Evolutionary conservation across 2,888 invertebrate species (phyloP).

Genomic region (Baccha elongata): DNA sequence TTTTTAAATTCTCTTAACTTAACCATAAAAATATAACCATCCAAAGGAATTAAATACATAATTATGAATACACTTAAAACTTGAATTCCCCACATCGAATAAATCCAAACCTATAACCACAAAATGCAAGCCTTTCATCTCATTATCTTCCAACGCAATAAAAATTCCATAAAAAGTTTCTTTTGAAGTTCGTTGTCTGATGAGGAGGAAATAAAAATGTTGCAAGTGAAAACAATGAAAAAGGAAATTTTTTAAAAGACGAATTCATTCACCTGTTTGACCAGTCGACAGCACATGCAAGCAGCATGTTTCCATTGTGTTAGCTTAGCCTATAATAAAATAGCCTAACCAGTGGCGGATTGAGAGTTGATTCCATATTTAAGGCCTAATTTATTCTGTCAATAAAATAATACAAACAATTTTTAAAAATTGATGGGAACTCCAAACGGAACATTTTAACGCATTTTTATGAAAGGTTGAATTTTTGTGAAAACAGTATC

Average conservation of each 20-base stretch:
- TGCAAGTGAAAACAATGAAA: constrained; percentile 36
- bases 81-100: background rate
- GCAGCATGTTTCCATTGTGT: too few species aligned
- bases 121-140: background rate
- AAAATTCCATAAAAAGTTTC: constrained; percentile 35
- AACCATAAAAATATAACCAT: background rate
- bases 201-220: background rate
- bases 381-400: too few species aligned
- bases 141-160: constrained; percentile 5
- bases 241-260: constrained; percentile 40
- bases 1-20: too few species aligned
- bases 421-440: too few species aligned
- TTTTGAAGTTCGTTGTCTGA: constrained; percentile 17
- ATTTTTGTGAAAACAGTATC: too few species aligned
- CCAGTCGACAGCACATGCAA: constrained; percentile 5
- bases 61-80: background rate
- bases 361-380: too few species aligned
- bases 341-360: too few species aligned
- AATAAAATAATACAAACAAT: too few species aligned
- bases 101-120: background rate
- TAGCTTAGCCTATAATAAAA: too few species aligned
- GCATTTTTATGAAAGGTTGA: too few species aligned
- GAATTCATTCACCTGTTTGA: constrained; percentile 60
- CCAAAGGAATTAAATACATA: background rate
- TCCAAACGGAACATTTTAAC: too few species aligned